Evolutionary conservation across 1,140 invertebrate genomes (phyloP).

Genomic region (Nixonia krombeini): DNA sequence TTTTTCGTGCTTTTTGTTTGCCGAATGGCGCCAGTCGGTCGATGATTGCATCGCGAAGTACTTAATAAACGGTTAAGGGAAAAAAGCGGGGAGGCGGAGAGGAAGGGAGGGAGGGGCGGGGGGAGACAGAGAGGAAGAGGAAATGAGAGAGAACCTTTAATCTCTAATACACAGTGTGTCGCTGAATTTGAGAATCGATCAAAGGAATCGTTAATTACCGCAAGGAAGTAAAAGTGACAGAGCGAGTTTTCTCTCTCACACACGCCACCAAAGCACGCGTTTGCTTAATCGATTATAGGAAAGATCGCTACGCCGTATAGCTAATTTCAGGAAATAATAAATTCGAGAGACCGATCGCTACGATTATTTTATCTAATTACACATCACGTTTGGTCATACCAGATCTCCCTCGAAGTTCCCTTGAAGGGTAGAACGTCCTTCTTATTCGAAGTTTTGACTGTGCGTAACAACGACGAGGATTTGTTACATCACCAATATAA

Average conservation of each 20-base stretch:
- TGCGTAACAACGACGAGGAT: too few species aligned
- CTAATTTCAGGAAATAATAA: too few species aligned
- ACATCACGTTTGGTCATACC: too few species aligned
- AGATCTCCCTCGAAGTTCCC: too few species aligned
- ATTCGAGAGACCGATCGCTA: too few species aligned
- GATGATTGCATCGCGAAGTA: constrained; percentile 7
- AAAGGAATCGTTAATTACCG: constrained; percentile 13
- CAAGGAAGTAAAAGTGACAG: constrained; percentile 10
- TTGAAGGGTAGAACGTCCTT: too few species aligned
- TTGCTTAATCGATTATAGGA: too few species aligned
- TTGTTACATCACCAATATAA: too few species aligned
- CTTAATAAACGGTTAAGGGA: neutral
- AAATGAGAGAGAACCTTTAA: neutral
- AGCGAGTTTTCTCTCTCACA: neutral
- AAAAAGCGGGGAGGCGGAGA: neutral
- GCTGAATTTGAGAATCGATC: neutral
- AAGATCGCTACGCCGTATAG: too few species aligned
- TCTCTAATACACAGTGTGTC: too few species aligned
- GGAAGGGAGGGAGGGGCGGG: neutral
- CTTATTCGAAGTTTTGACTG: too few species aligned
- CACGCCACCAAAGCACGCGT: neutral
- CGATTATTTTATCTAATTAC: too few species aligned
- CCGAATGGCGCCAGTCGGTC: neutral
- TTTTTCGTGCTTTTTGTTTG: neutral
- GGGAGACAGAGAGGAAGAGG: neutral